These are phyloP conservation scores for Amblyjoppa proteus DNA, from an alignment of 2,888 invertebrate species.

Conservation along the genomic window DNA sequence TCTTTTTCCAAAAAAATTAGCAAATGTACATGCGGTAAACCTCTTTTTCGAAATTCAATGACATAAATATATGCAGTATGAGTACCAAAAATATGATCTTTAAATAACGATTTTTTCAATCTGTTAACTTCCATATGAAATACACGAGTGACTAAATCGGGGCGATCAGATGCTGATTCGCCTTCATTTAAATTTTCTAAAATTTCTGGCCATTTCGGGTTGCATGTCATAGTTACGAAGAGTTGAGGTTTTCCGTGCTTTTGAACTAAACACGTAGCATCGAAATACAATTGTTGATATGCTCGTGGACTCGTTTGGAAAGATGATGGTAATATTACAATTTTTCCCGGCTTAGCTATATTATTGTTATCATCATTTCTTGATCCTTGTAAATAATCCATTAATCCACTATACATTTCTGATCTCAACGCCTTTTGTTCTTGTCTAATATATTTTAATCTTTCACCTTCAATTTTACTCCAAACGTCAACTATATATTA, in stretches of 20 bases:
- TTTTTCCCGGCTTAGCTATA: constrained; percentile 70
- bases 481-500: constrained; percentile 55
- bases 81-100: no score
- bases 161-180: constrained; percentile 78
- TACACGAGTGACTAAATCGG: constrained; percentile 74
- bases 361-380: constrained; percentile 58
- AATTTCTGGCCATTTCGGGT: constrained; percentile 80
- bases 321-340: constrained; percentile 78
- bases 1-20: constrained; percentile 67
- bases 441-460: constrained; percentile 54
- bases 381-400: constrained; percentile 71
- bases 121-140: neutral
- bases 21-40: neutral
- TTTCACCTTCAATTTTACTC: constrained; percentile 45
- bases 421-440: constrained; percentile 51
- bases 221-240: constrained; percentile 56
- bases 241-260: constrained; percentile 82
- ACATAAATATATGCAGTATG: constrained; percentile 2
- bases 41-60: constrained; percentile 78
- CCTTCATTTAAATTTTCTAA: constrained; percentile 73
- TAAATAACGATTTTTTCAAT: no score
- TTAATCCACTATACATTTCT: constrained; percentile 38
- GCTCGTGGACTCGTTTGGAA: constrained; percentile 77
- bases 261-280: constrained; percentile 83
- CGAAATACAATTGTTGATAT: constrained; percentile 80